Conservation (phyloP, 2,888 invertebrate genomes). For the Phengaris arion region DNA sequence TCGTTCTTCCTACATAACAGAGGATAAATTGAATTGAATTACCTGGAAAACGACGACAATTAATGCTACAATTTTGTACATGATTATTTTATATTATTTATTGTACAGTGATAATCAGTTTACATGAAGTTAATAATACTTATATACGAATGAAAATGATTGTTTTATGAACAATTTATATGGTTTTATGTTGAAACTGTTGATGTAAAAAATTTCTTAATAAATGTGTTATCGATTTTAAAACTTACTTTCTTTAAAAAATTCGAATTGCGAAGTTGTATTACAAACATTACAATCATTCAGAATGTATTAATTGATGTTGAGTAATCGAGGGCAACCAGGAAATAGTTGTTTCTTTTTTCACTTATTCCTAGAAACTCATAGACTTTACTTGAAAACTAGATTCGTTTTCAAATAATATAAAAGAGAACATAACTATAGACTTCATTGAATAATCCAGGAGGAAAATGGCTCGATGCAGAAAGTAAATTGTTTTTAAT, state of each 20-base stretch:
- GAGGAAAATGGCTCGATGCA: too few relatives aligned
- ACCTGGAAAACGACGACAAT: slow-evolving; percentile 10
- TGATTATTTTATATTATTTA: background rate
- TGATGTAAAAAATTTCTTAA: slow-evolving; percentile 21
- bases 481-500: too few relatives aligned
- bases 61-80: background rate
- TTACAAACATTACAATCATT: background rate
- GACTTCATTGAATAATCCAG: too few relatives aligned
- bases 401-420: too few relatives aligned
- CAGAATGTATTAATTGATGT: background rate
- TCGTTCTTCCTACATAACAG: background rate
- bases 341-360: too few relatives aligned
- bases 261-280: background rate
- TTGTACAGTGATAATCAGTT: background rate
- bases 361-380: too few relatives aligned
- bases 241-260: background rate
- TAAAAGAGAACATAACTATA: too few relatives aligned
- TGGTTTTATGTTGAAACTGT: background rate
- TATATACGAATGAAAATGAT: background rate
- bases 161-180: slow-evolving; percentile 6
- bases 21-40: background rate
- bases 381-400: too few relatives aligned
- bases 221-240: slow-evolving; percentile 1
- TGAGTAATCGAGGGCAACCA: background rate
- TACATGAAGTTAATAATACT: background rate